Evolutionary conservation across 2,888 invertebrate species (phyloP).

Genomic region (Trissolcus brochymenae): DNA sequence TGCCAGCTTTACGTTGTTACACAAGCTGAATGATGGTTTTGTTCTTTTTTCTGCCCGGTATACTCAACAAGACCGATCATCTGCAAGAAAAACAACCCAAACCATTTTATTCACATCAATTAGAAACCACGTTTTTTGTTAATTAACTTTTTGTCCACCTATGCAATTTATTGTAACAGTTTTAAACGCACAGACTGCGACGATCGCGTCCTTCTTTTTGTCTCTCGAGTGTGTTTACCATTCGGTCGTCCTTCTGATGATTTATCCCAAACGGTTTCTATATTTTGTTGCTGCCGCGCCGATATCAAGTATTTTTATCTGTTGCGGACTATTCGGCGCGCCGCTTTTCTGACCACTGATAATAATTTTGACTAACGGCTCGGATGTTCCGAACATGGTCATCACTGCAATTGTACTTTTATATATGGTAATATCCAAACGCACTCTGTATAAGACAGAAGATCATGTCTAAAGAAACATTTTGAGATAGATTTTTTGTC

Average conservation of each 20-base stretch:
- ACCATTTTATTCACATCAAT: too few relatives aligned
- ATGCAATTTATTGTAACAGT: too few relatives aligned
- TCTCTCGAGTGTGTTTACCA: constrained; percentile 26
- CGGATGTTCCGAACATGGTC: too few relatives aligned
- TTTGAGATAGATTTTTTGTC: too few relatives aligned
- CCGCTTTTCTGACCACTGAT: background rate
- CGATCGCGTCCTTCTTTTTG: constrained; percentile 11
- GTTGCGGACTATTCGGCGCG: too few relatives aligned
- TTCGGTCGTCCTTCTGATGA: constrained; percentile 15
- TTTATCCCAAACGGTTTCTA: constrained; percentile 7
- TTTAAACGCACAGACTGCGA: background rate
- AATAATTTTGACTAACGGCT: too few relatives aligned
- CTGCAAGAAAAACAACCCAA: background rate
- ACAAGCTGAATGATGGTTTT: constrained; percentile 13
- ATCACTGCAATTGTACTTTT: too few relatives aligned
- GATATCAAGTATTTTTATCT: constrained; percentile 10
- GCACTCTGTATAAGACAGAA: too few relatives aligned
- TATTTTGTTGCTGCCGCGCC: constrained; percentile 12
- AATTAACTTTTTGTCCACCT: too few relatives aligned
- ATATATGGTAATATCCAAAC: too few relatives aligned
- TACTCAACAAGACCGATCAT: background rate
- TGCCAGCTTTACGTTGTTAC: constrained; percentile 21
- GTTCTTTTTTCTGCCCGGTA: constrained; percentile 6
- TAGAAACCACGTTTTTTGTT: background rate
- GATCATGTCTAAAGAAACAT: too few relatives aligned